Base-by-base conservation (phyloP, 2,113 vertebrate genomes). In the Platichthys flesus region DNA sequence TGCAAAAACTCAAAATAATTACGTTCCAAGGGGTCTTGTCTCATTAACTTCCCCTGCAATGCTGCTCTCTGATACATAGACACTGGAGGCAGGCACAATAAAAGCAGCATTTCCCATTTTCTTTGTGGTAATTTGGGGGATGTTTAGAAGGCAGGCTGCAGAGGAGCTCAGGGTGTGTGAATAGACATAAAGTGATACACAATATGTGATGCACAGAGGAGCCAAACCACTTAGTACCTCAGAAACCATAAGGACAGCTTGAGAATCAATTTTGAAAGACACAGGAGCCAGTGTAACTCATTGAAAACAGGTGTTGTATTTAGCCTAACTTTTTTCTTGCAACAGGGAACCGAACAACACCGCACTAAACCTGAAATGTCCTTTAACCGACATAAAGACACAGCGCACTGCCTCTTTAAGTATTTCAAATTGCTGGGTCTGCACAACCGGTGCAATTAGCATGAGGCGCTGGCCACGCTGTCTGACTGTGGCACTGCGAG, bases 61-160 rank as follows among this genome's bases (percentile, higher is more conserved):
- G 51, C 55, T 57, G 14, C 56, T 69, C 54, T 73, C 12, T 45
- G 66, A 74, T 74, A 31, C 31, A 31, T 7, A 51, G 15, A 21
- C 24, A 40, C 62, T 13, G 21, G 18, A 78, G 79, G 45, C 60
- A 81, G 54, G 61, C 1, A 26, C 57, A 81, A 74, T 80, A 78
- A 81, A 81, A 79, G 64, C 70, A 79, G 70, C 70, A 83, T 76
- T 86, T 86, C 51, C 67, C 51, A 85, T 83, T 84, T 74, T 14
- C 26, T 76, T 56, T 69, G 69, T 71, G 71, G 75, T 86, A 83
- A 80, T 89, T 81, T 78, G 42, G 23, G 72, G 56, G 62, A 76
- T 61, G 69, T 80, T 78, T 74, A 86, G 62, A 78, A 71, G 60
- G 60, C 79, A n/a, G 26, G 68, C 64, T 60, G 56, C 61, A 72